Base-by-base conservation (phyloP, 2,797 vertebrate species). In the Thunnus albacares region DNA sequence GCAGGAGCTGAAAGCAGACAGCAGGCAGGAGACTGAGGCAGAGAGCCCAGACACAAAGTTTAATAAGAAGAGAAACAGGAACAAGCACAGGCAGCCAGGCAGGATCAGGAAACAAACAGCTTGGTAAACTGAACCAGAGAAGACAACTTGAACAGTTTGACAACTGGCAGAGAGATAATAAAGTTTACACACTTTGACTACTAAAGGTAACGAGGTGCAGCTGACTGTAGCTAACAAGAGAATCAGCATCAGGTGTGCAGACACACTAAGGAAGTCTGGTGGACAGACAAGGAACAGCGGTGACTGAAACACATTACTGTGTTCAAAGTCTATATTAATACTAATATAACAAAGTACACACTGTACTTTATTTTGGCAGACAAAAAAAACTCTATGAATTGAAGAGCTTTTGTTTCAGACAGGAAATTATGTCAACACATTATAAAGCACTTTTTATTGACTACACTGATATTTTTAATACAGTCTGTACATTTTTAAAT, bases 61-160 rank as follows among this genome's bases (percentile, higher is more conserved):
- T 65, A 62, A 75, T 52, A 59, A 28, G 12, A 63, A 41, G 59
- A 75, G 41, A 41, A 47, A 49, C 4, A 14, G 35, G 33, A 64
- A 71, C 61, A 33, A 4, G 17, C 22, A 58, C 22, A 22, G 35
- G 33, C 52, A 56, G 71, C 26, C 51, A 68, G 57, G 41, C 78
- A 68, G 72, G 24, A 56, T 2, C 24, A 43, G 12, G 20, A 66
- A 69, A 63, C 49, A 53, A 68, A 64, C 33, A 45, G 9, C 20
- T 72, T 1, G n/a, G 41, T 20, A 24, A 38, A 56, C 12, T 47
- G 6, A 68, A 70, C 18, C 65, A 72, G 68, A 65, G 45, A 5
- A 20, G 26, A 71, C 64, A 5, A 10, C 43, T 6, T 24, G 26
- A 72, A 49, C 55, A 22, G 41, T 45, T 30, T 30, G 67, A 55